phyloP scores from a whole-genome alignment of 2,797 vertebrate species.

The Todus mexicanus region DNA sequence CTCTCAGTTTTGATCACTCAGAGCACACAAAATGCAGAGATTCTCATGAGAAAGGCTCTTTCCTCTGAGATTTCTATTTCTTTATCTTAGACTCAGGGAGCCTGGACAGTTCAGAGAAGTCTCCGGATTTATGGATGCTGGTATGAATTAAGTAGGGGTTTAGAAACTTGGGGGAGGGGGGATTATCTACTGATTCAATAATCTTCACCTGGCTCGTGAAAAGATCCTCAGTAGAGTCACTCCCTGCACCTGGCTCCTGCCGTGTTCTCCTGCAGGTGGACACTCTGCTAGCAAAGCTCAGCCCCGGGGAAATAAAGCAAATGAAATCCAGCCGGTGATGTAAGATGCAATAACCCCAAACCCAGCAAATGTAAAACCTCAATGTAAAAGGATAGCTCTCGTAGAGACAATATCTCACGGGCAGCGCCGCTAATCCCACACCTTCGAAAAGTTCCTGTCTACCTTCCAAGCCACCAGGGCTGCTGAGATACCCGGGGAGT shows the following conservation, averaged over 20 bases:
- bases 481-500: background rate
- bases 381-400: background rate
- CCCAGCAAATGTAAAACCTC: background rate
- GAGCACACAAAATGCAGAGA: background rate
- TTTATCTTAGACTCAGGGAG: background rate
- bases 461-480: background rate
- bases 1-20: background rate
- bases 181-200: background rate
- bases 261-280: background rate
- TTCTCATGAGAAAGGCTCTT: background rate
- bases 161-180: background rate
- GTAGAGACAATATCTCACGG: background rate
- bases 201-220: background rate
- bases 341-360: background rate
- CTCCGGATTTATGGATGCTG: background rate
- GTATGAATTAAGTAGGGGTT: background rate
- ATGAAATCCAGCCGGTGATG: background rate
- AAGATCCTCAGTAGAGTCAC: background rate
- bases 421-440: background rate
- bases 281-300: background rate
- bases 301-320: conserved; percentile 9
- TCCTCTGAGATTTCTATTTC: background rate
- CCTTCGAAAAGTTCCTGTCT: background rate
- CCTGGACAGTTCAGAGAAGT: background rate
- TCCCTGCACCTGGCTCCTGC: background rate